Evolutionary conservation across 2,888 invertebrate species (phyloP), one percentile per base, ranked within the genome.

Genomic region (Acleris laterana): DNA sequence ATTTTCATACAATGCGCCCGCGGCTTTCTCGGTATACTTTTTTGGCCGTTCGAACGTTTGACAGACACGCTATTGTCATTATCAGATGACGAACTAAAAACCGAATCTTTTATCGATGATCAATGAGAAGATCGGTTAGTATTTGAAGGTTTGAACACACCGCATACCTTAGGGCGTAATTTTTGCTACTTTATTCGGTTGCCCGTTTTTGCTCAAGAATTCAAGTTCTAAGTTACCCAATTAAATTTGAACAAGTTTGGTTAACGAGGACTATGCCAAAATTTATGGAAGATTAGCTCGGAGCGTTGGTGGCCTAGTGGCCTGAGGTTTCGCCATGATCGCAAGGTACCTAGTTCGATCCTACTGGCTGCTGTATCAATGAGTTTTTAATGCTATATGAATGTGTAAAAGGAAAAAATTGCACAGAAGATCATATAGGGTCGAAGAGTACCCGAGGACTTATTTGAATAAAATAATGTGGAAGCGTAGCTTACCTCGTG

Each of bases 401-500:
- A 9, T 32, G 11, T 32, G 32, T 32, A 32, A 1, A 11, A 11
- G 32, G 32, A 32, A 11, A 32, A 32, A 6, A 6, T 32, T 32
- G 6, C 11, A 32, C 32, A 11, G 11, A 32, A 32, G 32, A 32
- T 38, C 9, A 7, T 11, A 38, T 11, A 11, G 32, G 11, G 32
- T 13, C 32, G 11, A 38, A 11, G 32, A 1, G 32, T 38, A 38
- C 9, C 38, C 38, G 11, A 13, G 38, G 38, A 38, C 13, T 4
- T 13, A 38, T 3, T 13, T 32, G 32, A 38, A 38, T 38, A 38
- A 38, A 13, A 38, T 4, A 13, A 38, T 11, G 13, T 32, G 38
- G 38, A 13, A 38, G 11, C 32, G 32, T 32, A 32, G 38, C 38
- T 11, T 93, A 98, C 98, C 97, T 97, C 91, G 97, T 95, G 93